These are phyloP conservation scores for Choristoneura fumiferana DNA, from an alignment of 1,140 invertebrate species.

Conservation along the genomic window DNA sequence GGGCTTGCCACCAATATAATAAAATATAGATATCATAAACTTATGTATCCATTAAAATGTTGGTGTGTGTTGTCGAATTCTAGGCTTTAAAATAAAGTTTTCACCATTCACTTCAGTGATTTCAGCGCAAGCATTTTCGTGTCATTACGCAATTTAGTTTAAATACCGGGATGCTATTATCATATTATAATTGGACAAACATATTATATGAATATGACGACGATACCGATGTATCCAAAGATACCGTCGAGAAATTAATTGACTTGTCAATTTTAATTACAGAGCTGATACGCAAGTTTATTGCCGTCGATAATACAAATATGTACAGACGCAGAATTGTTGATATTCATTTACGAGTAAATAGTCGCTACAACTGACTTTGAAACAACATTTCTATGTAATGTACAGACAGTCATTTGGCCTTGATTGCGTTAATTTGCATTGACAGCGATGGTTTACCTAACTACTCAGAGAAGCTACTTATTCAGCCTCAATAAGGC, in stretches of 20 bases:
- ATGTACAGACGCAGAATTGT: neutral
- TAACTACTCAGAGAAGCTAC: constrained; percentile 3
- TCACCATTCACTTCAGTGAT: too few relatives aligned
- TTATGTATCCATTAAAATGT: neutral
- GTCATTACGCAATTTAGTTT: too few relatives aligned
- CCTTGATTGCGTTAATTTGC: constrained; percentile 27
- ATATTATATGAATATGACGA: neutral
- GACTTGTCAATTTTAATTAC: constrained; percentile 9
- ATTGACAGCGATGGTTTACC: constrained; percentile 19
- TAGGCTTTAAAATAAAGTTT: neutral
- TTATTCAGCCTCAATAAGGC: constrained; percentile 3
- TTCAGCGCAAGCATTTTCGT: too few relatives aligned
- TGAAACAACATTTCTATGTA: constrained; percentile 13
- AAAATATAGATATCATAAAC: too few relatives aligned
- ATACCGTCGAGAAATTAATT: constrained; percentile 2
- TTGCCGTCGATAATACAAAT: neutral
- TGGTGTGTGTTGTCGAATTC: too few relatives aligned
- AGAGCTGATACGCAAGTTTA: neutral
- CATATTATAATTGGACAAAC: constrained; percentile 11
- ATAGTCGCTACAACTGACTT: neutral
- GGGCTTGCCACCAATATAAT: neutral
- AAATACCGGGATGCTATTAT: neutral
- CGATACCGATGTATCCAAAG: neutral
- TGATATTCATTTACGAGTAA: constrained; percentile 1
- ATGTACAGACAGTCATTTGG: constrained; percentile 18